A percentile compares a stretch with the other conserved stretches of the same genome.
Evolutionary conservation across 64 coral and sea anemone genomes (phyloP).

Genomic region (Catalaphyllia jardinei): DNA sequence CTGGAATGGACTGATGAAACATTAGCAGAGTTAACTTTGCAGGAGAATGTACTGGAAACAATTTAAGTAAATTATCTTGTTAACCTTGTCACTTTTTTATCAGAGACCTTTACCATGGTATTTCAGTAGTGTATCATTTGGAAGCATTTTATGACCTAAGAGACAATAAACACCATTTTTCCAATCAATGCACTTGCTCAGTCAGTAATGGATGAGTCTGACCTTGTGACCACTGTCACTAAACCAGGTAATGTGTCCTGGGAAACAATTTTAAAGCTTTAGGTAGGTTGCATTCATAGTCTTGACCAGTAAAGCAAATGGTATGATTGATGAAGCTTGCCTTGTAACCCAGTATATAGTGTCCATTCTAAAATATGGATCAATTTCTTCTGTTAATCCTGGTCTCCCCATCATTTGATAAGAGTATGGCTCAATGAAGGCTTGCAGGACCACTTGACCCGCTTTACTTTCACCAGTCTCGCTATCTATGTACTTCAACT

Average conservation of each 20-base stretch:
- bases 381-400: constrained; percentile 88
- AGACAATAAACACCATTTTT: too few species aligned
- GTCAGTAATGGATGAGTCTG: too few species aligned
- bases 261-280: constrained; percentile 35
- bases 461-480: constrained; percentile 62
- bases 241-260: neutral
- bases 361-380: constrained; percentile 95
- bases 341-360: constrained; percentile 98
- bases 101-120: too few species aligned
- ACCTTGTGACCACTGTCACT: too few species aligned
- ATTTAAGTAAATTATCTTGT: too few species aligned
- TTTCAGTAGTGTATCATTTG: too few species aligned
- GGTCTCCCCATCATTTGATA: constrained; percentile 89
- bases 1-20: too few species aligned
- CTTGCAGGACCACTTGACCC: constrained; percentile 87
- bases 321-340: constrained; percentile 71
- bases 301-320: constrained; percentile 96
- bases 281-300: constrained; percentile 94
- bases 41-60: too few species aligned
- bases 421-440: constrained; percentile 91
- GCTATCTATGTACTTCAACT: constrained; percentile 70
- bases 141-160: too few species aligned
- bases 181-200: too few species aligned
- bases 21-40: too few species aligned
- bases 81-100: too few species aligned